Conservation (phyloP, 64 coral and sea anemone genomes). For the Pocillopora damicornis region DNA sequence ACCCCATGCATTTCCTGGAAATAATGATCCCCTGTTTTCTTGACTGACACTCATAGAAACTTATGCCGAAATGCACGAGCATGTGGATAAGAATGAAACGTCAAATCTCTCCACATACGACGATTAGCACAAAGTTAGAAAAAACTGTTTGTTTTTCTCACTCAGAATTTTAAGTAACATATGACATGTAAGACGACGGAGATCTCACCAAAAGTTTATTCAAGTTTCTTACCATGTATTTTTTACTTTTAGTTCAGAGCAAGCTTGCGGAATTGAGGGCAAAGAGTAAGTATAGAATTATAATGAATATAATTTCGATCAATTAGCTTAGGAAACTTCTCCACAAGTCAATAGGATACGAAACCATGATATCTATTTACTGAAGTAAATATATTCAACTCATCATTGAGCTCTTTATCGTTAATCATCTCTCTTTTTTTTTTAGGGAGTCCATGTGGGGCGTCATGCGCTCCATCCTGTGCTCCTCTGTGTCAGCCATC, state of each 20-base stretch:
- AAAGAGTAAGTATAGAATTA: slow-evolving; percentile 13
- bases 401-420: background rate
- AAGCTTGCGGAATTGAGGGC: slow-evolving; percentile 18
- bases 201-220: background rate
- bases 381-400: background rate
- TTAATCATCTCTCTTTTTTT: background rate
- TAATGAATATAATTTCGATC: background rate
- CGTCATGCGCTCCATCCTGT: slow-evolving; percentile 30
- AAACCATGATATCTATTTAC: no score
- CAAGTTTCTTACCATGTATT: background rate
- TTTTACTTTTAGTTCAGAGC: background rate
- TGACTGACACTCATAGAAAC: no score
- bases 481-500: slow-evolving; percentile 27
- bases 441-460: slow-evolving; percentile 47
- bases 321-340: background rate
- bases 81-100: no score
- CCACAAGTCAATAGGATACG: no score
- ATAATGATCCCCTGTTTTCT: no score
- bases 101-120: no score
- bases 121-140: no score
- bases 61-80: no score
- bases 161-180: no score
- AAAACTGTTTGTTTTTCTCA: no score
- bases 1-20: no score
- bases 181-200: no score